phyloP scores from a whole-genome alignment of 2,797 vertebrate species.

The Scolopax bukidnonensis region DNA sequence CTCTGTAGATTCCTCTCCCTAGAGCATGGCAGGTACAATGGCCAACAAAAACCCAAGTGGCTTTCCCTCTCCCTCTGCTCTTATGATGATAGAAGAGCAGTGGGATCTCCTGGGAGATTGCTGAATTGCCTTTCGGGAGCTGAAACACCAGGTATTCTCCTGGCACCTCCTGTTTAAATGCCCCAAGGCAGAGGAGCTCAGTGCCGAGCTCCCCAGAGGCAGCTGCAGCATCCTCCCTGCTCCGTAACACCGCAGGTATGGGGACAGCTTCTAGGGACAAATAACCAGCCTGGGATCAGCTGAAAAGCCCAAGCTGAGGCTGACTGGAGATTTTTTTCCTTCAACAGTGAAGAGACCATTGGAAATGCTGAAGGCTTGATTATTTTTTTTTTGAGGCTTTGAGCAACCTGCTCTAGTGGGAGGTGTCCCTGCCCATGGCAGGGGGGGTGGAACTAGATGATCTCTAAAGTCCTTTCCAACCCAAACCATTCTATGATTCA shows the following conservation, averaged over 20 bases:
- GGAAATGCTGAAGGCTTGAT: not conserved
- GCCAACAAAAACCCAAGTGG: not conserved
- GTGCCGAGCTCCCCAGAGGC: not conserved
- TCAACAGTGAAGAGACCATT: not conserved
- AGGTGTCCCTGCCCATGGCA: no score
- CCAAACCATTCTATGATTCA: not conserved
- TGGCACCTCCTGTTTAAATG: not conserved
- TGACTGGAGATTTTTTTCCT: not conserved
- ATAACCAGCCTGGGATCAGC: not conserved
- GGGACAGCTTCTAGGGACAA: not conserved
- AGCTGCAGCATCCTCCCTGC: not conserved
- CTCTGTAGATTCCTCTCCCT: not conserved
- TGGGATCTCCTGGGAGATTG: not conserved
- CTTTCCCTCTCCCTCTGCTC: not conserved
- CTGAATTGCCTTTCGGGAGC: not conserved
- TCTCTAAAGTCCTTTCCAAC: no score
- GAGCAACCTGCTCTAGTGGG: no score
- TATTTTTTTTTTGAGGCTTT: no score
- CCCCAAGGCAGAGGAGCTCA: not conserved
- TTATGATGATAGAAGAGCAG: not conserved
- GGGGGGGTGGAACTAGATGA: no score
- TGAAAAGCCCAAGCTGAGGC: not conserved
- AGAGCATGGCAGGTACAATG: not conserved
- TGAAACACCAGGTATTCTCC: not conserved
- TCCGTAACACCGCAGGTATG: not conserved